phyloP scores from a whole-genome alignment of 2,113 vertebrate species.

The Leptocoma aspasia region DNA sequence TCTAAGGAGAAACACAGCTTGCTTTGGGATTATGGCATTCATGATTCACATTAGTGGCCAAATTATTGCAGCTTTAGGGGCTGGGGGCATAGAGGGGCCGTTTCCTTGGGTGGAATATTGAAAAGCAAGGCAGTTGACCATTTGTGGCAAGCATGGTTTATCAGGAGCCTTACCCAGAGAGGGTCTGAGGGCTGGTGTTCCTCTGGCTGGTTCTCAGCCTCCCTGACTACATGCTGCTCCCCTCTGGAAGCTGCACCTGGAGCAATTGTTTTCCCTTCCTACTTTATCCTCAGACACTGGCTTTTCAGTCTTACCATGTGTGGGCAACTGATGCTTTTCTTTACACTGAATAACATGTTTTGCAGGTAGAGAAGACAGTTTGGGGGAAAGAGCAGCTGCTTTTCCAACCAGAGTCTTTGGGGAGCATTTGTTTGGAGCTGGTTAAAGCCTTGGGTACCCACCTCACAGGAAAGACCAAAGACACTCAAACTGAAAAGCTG shows the following conservation, averaged over 20 bases:
- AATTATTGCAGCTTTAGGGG: not conserved
- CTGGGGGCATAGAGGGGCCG: not conserved
- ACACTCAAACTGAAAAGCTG: accelerated
- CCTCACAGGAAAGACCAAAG: accelerated
- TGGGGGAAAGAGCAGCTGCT: not conserved
- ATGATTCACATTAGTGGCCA: not conserved
- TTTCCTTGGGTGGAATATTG: not conserved
- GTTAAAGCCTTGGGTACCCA: not conserved
- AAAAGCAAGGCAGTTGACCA: not conserved
- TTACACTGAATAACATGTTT: not conserved
- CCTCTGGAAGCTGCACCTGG: not conserved
- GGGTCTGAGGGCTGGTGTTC: not conserved
- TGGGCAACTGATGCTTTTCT: not conserved
- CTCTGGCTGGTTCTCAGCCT: not conserved
- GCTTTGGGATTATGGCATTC: not conserved
- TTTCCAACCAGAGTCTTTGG: not conserved
- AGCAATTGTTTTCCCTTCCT: not conserved
- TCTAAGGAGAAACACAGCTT: not conserved
- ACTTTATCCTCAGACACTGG: not conserved
- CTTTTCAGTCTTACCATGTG: not conserved
- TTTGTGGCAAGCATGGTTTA: not conserved
- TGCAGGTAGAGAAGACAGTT: not conserved
- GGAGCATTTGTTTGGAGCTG: not conserved
- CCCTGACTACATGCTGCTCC: not conserved
- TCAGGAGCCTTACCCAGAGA: not conserved